These are phyloP conservation scores for Brotula barbata DNA, from an alignment of 2,797 vertebrate genomes.

Conservation along the genomic window DNA sequence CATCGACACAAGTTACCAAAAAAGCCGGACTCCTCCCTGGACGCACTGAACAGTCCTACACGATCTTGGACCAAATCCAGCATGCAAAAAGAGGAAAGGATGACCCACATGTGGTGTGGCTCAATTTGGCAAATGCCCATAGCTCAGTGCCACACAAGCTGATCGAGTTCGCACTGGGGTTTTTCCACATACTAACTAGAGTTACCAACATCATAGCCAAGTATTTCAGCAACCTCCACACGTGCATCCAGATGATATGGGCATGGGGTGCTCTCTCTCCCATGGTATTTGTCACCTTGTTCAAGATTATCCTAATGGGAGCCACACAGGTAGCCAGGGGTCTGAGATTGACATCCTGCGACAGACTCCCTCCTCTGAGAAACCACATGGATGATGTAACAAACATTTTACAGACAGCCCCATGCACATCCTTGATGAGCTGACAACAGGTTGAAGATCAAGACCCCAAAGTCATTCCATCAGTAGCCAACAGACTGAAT, in stretches of 20 bases:
- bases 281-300: background rate
- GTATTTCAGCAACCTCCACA: conserved; percentile 3
- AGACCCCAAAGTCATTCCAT: background rate
- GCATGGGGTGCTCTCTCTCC: background rate
- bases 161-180: too few species aligned
- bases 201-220: background rate
- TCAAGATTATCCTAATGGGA: background rate
- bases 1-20: too few species aligned
- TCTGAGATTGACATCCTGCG: background rate
- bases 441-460: background rate
- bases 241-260: background rate
- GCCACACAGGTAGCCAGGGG: background rate
- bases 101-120: too few species aligned
- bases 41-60: too few species aligned
- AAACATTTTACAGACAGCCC: background rate
- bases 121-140: too few species aligned
- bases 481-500: background rate
- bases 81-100: too few species aligned
- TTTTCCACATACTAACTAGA: too few species aligned
- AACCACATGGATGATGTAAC: conserved; percentile 4
- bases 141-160: too few species aligned
- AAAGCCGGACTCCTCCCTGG: too few species aligned
- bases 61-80: too few species aligned
- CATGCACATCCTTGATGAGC: background rate
- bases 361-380: background rate